Percentiles rank a stretch among this genome's conserved stretches.
Conservation (phyloP, 2,797 vertebrate species). For the Picus viridis region DNA sequence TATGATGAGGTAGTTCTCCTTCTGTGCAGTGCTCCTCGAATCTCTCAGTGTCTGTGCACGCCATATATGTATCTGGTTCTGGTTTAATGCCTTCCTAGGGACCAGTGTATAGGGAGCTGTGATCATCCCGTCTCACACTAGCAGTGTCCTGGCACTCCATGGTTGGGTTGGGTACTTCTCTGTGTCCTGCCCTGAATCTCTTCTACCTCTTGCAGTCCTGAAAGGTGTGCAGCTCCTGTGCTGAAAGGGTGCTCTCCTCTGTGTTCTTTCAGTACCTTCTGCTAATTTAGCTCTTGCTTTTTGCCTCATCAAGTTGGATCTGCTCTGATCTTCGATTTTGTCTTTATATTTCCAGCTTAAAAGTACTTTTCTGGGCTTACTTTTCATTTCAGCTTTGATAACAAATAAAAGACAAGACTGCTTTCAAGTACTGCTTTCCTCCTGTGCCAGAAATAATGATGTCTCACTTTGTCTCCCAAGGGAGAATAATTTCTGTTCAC, state of each 20-base stretch:
- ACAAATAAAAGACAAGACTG: constrained; percentile 57
- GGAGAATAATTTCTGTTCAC: constrained; percentile 36
- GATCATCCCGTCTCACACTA: neutral
- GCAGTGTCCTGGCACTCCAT: neutral
- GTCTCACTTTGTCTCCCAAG: constrained; percentile 17
- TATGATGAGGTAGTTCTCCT: neutral
- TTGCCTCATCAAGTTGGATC: constrained; percentile 2
- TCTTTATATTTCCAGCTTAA: constrained; percentile 4
- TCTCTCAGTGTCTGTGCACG: neutral
- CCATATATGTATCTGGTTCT: fast-evolving
- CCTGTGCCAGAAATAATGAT: constrained; percentile 58
- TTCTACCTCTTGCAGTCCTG: neutral
- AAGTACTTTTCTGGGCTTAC: constrained; percentile 5
- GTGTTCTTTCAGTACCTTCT: neutral
- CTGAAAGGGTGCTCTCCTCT: neutral
- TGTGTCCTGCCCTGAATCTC: neutral
- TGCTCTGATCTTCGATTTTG: neutral
- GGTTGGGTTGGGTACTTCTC: neutral
- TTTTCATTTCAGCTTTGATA: constrained; percentile 53
- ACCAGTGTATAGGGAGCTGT: neutral
- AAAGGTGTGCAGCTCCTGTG: fast-evolving
- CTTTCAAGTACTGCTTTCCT: constrained; percentile 64
- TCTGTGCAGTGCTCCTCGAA: neutral
- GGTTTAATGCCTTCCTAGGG: neutral
- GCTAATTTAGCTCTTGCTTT: neutral